Evolutionary conservation across 2,888 invertebrate species (phyloP), one percentile per base, ranked within the genome.

Genomic region (Cabera pusaria): DNA sequence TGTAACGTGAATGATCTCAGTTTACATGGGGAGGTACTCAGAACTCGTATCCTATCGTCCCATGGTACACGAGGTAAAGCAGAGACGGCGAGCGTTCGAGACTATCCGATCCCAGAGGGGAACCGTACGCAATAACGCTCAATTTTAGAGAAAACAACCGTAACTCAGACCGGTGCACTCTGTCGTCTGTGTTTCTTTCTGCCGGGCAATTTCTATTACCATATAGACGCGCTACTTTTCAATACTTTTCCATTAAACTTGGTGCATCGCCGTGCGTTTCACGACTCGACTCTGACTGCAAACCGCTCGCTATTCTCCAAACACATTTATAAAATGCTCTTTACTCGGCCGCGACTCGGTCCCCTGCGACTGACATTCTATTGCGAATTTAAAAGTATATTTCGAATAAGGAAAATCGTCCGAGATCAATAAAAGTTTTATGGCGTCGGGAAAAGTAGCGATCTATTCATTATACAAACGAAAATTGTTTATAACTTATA

Each of bases 201-300:
- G 85, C 85, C 86, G 76, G 85, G 80, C 86, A 85, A 87, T 87
- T 86, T 88, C 82, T 86, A 88, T 88, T 88, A 87, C 86, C 88
- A 88, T 88, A 88, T 87, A 88, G 88, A 88, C 81, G 77, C 78
- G 86, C 84, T 85, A 85, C 85, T 88, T 87, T 87, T 88, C 87
- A 87, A 87, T 87, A 87, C 88, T 87, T 87, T 87, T 87, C 87
- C 86, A 88, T 87, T 88, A 87, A 87, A 88, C 77, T 88, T 83
- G 83, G 81, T 83, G 81, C 85, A 85, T 82, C 77, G 82, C 62
- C 60, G 75, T 83, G 85, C 84, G 84, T 85, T 84, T 74, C 69
- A 65, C 66, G 68, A 66, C 54, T 64, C 70, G 64, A 56, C 56
- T 44, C 44, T 37, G 38, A 25, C 64, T 66, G 64, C 66, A 71